Conservation (phyloP, 2,113 vertebrate genomes). For the Formicarius rufipectus region DNA sequence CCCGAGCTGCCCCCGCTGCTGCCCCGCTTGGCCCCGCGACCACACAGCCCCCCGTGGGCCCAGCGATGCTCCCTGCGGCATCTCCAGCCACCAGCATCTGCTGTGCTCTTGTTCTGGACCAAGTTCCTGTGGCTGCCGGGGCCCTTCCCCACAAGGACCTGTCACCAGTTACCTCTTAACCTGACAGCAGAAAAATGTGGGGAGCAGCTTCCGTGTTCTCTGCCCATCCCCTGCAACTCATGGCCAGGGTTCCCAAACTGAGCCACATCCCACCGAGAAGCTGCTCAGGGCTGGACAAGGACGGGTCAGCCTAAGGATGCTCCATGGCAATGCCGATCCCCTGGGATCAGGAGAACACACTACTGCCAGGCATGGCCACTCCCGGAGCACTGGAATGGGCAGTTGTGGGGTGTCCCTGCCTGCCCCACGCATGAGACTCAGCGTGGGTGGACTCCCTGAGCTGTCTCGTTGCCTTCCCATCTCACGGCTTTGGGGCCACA, state of each 20-base stretch:
- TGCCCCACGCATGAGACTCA: not conserved
- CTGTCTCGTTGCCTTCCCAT: not conserved
- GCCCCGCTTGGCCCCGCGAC: accelerated
- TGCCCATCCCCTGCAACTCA: not conserved
- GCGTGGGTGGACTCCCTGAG: not conserved
- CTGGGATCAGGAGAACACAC: accelerated
- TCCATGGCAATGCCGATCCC: accelerated
- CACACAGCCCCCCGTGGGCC: not conserved
- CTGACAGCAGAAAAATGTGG: accelerated
- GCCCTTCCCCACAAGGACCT: accelerated
- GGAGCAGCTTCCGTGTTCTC: not conserved
- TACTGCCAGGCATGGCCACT: not conserved
- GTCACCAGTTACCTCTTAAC: not conserved
- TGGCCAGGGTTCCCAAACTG: accelerated
- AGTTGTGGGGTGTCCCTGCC: not conserved
- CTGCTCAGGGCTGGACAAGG: not conserved
- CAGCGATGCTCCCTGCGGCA: accelerated
- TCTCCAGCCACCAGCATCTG: not conserved
- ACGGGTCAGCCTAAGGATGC: not conserved
- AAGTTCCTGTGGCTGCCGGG: not conserved
- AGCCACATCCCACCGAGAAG: not conserved
- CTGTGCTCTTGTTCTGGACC: not conserved
- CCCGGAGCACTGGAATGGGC: accelerated
- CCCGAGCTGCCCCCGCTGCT: accelerated
- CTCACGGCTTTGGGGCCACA: accelerated